Evolutionary conservation across 2,113 vertebrate genomes (phyloP).

Genomic region (Monopterus albus): DNA sequence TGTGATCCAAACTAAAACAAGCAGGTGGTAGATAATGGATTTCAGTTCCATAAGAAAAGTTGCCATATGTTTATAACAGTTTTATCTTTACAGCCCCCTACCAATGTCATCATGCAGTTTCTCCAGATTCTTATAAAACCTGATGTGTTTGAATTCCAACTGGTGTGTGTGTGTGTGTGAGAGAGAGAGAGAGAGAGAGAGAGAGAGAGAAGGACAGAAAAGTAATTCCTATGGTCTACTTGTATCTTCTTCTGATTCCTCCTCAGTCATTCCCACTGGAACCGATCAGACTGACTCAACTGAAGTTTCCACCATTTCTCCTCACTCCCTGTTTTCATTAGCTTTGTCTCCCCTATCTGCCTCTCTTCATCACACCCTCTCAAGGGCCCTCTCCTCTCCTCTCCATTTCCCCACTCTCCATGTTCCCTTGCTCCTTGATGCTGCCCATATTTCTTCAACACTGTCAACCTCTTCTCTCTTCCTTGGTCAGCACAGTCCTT

Average conservation of each 20-base stretch:
- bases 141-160: background rate
- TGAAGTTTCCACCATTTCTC: conserved; percentile 24
- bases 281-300: conserved; percentile 16
- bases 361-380: conserved; percentile 21
- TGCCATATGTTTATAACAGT: conserved; percentile 5
- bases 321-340: conserved; percentile 16
- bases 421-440: background rate
- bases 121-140: background rate
- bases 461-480: conserved; percentile 13
- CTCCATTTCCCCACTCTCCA: conserved; percentile 14
- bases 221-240: background rate
- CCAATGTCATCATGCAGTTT: background rate
- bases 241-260: conserved; percentile 3
- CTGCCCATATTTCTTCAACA: conserved; percentile 3
- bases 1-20: conserved; percentile 28
- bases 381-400: conserved; percentile 4
- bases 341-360: background rate
- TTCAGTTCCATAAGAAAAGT: conserved; percentile 1
- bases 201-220: too few relatives aligned
- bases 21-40: background rate
- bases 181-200: background rate
- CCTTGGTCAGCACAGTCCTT: conserved; percentile 3
- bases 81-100: background rate
- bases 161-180: background rate
- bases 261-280: background rate